phyloP scores from a whole-genome alignment of 1,140 invertebrate species.

The Bicyclus anynana region DNA sequence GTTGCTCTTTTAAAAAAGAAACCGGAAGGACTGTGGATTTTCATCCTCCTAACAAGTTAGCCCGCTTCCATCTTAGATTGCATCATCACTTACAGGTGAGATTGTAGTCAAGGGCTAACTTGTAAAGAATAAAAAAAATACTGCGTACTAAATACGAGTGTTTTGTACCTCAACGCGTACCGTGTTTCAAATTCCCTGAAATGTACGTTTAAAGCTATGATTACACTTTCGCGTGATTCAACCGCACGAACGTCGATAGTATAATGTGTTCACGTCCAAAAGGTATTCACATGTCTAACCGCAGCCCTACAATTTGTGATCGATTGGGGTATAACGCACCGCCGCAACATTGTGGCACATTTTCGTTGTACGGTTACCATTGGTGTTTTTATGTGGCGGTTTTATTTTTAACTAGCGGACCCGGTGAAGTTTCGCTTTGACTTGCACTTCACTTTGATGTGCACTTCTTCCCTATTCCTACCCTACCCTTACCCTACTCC shows the following conservation, averaged over 20 bases:
- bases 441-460: too few relatives aligned
- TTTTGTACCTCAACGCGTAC: constrained; percentile 9
- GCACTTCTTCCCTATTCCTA: too few relatives aligned
- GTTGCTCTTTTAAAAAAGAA: too few relatives aligned
- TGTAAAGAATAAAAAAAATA: too few relatives aligned
- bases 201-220: constrained; percentile 19
- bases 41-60: too few relatives aligned
- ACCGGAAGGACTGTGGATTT: too few relatives aligned
- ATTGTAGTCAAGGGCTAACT: too few relatives aligned
- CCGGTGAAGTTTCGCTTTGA: too few relatives aligned
- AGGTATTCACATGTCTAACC: constrained; percentile 33
- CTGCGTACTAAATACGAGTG: constrained; percentile 8
- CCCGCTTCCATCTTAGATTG: too few relatives aligned
- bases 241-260: constrained; percentile 30
- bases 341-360: constrained; percentile 15
- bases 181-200: constrained; percentile 20
- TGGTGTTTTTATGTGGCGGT: background rate
- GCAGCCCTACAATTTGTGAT: constrained; percentile 37
- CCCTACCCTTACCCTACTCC: too few relatives aligned
- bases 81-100: too few relatives aligned
- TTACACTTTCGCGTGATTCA: constrained; percentile 36
- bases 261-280: constrained; percentile 30
- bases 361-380: constrained; percentile 7
- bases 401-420: too few relatives aligned
- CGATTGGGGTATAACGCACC: constrained; percentile 24